phyloP scores from a whole-genome alignment of 1,140 invertebrate genomes.

The Brachionus manjavacas region DNA sequence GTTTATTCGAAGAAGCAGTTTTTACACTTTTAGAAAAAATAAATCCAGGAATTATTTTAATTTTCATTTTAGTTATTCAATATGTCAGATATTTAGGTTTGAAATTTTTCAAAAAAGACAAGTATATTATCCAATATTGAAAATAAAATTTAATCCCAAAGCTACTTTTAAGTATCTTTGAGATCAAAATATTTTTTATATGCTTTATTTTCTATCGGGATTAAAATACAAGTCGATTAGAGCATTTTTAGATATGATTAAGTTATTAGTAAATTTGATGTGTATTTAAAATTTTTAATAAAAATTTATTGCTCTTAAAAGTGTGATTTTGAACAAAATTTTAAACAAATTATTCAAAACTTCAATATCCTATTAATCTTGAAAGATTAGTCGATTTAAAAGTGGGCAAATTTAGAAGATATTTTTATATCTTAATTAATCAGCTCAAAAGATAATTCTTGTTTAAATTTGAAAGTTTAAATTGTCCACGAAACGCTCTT shows the following conservation, averaged over 20 bases:
- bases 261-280: not conserved
- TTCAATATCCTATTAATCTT: conserved; percentile 17
- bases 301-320: not conserved
- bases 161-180: not conserved
- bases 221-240: not conserved
- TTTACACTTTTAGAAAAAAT: not conserved
- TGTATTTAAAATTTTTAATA: not conserved
- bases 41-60: not conserved
- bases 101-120: not conserved
- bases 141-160: not conserved
- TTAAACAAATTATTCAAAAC: not conserved
- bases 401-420: not conserved
- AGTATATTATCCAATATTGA: not conserved
- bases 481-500: not conserved
- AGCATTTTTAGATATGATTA: not conserved
- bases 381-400: not conserved
- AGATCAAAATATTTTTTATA: not conserved
- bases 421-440: conserved; percentile 10
- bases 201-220: not conserved
- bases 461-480: not conserved
- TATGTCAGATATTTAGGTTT: not conserved
- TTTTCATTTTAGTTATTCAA: not conserved
- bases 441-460: conserved; percentile 6
- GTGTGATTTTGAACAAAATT: conserved; percentile 11
- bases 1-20: not conserved